These are phyloP conservation scores for Gobio occitaniae DNA, from an alignment of 2,797 vertebrate genomes.

Conservation along the genomic window DNA sequence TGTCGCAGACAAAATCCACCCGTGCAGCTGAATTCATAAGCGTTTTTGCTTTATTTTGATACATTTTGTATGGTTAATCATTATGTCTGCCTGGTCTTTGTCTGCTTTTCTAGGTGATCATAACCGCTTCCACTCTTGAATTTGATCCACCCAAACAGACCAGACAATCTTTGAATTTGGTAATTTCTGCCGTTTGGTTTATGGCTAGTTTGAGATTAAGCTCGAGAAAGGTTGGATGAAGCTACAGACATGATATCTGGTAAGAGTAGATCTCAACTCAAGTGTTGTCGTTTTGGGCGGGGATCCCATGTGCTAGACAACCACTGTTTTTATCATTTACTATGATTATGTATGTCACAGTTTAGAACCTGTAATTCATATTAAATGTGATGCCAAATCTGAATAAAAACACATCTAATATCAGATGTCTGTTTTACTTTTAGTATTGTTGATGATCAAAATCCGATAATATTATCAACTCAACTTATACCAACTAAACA, in stretches of 20 bases:
- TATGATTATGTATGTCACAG: not conserved
- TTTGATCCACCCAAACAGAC: constrained; percentile 16
- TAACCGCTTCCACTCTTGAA: not conserved
- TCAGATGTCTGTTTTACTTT: not conserved
- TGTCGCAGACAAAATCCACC: not conserved
- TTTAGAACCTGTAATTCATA: not conserved
- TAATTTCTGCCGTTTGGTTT: not conserved
- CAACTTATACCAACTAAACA: not conserved
- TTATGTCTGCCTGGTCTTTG: constrained; percentile 26
- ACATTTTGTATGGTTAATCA: not conserved
- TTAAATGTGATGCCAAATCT: not conserved
- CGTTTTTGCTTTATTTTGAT: not conserved
- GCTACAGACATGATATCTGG: constrained; percentile 18
- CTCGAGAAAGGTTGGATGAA: constrained; percentile 7
- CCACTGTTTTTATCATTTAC: constrained; percentile 1
- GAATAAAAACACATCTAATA: not conserved
- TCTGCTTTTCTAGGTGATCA: constrained; percentile 2
- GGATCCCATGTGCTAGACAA: constrained; percentile 18
- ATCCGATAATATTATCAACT: not conserved
- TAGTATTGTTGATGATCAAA: not conserved
- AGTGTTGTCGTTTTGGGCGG: constrained; percentile 48
- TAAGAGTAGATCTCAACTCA: constrained; percentile 31
- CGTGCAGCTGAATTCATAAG: not conserved
- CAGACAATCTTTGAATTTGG: not conserved
- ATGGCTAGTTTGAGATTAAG: constrained; percentile 5